A percentile compares a stretch with the other conserved stretches of the same genome.
Evolutionary conservation across 2,888 invertebrate genomes (phyloP).

Genomic region (Drosophila trichaetosa): DNA sequence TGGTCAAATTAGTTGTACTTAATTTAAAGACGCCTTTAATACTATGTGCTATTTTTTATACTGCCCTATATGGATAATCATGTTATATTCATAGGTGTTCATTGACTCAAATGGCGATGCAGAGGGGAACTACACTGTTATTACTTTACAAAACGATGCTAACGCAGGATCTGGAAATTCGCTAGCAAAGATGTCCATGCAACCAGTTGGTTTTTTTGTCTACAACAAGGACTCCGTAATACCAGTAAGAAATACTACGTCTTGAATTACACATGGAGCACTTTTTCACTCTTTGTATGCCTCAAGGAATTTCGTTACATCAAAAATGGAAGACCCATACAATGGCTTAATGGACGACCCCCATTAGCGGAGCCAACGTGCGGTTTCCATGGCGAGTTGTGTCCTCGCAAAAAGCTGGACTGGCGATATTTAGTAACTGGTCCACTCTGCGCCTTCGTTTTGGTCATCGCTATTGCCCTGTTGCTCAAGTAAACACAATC

Average conservation of each 20-base stretch:
- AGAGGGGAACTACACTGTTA: slow-evolving; percentile 95
- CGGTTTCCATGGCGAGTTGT: slow-evolving; percentile 92
- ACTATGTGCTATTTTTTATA: not conserved
- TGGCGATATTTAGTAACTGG: slow-evolving; percentile 89
- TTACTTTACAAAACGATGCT: slow-evolving; percentile 89
- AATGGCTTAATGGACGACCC: slow-evolving; percentile 91
- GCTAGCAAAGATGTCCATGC: slow-evolving; percentile 89
- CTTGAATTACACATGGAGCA: not conserved
- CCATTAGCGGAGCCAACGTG: slow-evolving; percentile 93
- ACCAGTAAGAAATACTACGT: slow-evolving; percentile 85
- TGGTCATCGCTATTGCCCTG: slow-evolving; percentile 88
- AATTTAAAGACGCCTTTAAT: not conserved
- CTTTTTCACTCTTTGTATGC: not conserved
- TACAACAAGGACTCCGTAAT: slow-evolving; percentile 87
- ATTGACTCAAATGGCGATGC: slow-evolving; percentile 96
- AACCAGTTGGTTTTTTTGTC: slow-evolving; percentile 91
- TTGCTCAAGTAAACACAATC: slow-evolving; percentile 87
- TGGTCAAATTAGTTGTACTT: no score
- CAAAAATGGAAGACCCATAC: slow-evolving; percentile 88
- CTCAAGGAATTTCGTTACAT: slow-evolving; percentile 88
- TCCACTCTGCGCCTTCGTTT: slow-evolving; percentile 88
- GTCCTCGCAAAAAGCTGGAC: slow-evolving; percentile 87
- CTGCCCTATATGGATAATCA: not conserved
- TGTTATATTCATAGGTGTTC: slow-evolving; percentile 87
- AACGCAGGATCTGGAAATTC: slow-evolving; percentile 51